Evolutionary conservation across 2,113 vertebrate genomes (phyloP), one percentile per base, ranked within the genome.

Genomic region (Buteo buteo): DNA sequence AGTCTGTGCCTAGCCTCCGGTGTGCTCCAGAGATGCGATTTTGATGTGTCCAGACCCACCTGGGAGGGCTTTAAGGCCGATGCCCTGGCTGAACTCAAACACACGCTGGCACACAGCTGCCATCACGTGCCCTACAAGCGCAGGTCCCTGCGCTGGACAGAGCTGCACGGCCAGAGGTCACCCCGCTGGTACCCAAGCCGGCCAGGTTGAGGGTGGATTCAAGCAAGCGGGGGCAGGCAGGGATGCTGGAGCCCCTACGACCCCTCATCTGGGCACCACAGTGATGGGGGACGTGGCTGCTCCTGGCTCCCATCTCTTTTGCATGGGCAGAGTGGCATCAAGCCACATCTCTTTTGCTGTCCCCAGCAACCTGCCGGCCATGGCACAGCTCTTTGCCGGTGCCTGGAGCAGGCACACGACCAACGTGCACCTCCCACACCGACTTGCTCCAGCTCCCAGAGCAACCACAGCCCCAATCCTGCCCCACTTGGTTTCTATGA

Each of bases 41-140:
- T 42, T 12, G 38, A 16, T n/a, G 38, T 32, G 24, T 22, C 24
- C 70, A 47, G 73, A 16, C 42, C 38, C 42, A 31, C 13, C 24
- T 17, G 66, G 49, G 31, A 45, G 81, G 40, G 7, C 34, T 7
- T 19, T 1, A 25, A 7, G 42, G 54, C 71, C 8, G 10, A 24
- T 5, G 12, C 28, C 16, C 57, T 15, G 25, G 34, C 34, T 19
- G 47, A 59, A 3, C 45, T 50, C 1, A 0, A 9, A 26, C 4
- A 20, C n/a, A 2, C 3, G 0, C 28, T 7, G 64, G 31, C 49
- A 31, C 82, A 4, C 13, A 40, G 77, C 55, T 64, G 55, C 78
- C 72, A 2, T 3, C 11, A 0, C 1, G 13, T 8, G 31, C 14
- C 29, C 86, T 25, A 1, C 12, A 5, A 31, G 36, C 2, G 0